These are phyloP conservation scores for Accipiter cooperii DNA, from an alignment of 2,113 vertebrate species.

Conservation along the genomic window DNA sequence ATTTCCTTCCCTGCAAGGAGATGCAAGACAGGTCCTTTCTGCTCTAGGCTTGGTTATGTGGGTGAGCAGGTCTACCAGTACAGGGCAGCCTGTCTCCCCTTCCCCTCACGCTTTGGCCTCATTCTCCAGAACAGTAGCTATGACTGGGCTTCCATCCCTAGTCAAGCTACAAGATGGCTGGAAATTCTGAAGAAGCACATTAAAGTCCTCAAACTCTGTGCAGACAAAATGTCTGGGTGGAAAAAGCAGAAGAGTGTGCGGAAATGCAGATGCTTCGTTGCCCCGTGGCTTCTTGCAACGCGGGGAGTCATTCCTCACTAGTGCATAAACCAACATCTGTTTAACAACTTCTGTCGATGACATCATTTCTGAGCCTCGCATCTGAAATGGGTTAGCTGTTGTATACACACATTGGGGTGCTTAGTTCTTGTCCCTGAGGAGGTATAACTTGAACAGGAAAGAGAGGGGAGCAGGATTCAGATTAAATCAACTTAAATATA, in stretches of 20 bases:
- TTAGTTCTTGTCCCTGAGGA: not conserved
- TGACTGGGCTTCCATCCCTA: not conserved
- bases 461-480: not conserved
- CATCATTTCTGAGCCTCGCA: not conserved
- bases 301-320: not conserved
- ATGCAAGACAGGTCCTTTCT: not conserved
- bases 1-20: not conserved
- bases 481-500: not conserved
- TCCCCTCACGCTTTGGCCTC: not conserved
- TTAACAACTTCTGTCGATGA: not conserved
- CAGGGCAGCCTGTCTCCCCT: not conserved
- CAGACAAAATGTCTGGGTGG: not conserved
- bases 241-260: not conserved
- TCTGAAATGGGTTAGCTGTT: not conserved
- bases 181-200: not conserved
- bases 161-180: not conserved
- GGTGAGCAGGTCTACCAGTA: not conserved
- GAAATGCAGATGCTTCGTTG: not conserved
- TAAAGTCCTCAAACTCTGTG: not conserved
- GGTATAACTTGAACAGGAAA: not conserved
- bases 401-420: too few species aligned
- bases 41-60: not conserved
- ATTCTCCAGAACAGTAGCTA: not conserved
- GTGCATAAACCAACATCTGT: not conserved
- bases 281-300: not conserved